Evolutionary conservation across 2,113 vertebrate species (phyloP).

Genomic region (Percopsis transmontana): DNA sequence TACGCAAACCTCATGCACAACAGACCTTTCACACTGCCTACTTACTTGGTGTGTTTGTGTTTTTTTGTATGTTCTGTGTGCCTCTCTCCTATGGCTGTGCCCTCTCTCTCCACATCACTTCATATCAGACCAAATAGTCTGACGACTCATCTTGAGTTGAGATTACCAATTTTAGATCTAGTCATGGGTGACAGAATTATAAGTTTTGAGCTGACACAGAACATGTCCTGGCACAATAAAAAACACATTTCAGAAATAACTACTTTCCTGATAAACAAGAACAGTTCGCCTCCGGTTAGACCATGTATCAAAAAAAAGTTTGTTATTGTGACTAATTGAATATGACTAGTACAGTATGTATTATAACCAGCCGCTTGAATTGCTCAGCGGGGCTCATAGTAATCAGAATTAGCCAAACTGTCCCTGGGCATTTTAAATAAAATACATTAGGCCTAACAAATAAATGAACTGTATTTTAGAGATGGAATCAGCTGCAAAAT

Average conservation of each 20-base stretch:
- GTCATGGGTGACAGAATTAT: conserved; percentile 52
- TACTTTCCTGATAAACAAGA: conserved; percentile 25
- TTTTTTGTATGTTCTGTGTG: background rate
- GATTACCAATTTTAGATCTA: conserved; percentile 56
- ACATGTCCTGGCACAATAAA: conserved; percentile 40
- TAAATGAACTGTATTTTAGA: conserved; percentile 30
- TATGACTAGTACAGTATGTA: conserved; percentile 41
- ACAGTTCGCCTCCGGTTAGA: conserved; percentile 26
- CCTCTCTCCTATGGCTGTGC: conserved; percentile 2
- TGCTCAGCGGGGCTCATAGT: conserved; percentile 13
- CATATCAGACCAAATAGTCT: conserved; percentile 36
- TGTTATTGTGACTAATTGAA: conserved; percentile 47
- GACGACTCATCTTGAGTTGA: conserved; percentile 44
- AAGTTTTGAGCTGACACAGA: conserved; percentile 32
- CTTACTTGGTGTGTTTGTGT: conserved; percentile 39
- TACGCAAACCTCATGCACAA: conserved; percentile 48
- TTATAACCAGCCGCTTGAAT: conserved; percentile 10
- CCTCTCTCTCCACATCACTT: conserved; percentile 27
- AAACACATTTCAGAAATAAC: conserved; percentile 27
- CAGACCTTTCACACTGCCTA: conserved; percentile 33
- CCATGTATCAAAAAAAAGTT: conserved; percentile 21
- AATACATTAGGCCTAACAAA: conserved; percentile 20
- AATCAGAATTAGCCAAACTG: conserved; percentile 27
- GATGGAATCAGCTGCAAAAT: too few species aligned
- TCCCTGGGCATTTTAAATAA: conserved; percentile 28